Conservation (phyloP, 2,113 vertebrate species). For the Erythrocebus patas region DNA sequence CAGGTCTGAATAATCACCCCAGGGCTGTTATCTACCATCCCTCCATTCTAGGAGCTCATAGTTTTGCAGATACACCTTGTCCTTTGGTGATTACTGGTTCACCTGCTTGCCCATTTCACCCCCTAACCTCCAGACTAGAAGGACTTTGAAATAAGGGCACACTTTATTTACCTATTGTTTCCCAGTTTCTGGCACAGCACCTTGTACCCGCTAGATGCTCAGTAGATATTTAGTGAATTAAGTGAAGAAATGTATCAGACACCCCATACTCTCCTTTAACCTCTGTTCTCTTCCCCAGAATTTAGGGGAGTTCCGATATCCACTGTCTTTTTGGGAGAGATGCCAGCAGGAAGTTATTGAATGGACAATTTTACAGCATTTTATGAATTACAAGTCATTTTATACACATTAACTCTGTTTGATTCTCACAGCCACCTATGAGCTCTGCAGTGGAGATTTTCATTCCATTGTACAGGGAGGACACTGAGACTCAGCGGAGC, state of each 20-base stretch:
- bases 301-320: neutral
- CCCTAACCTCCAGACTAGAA: neutral
- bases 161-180: neutral
- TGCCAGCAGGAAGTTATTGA: slow-evolving; percentile 11
- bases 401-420: neutral
- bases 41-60: neutral
- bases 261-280: neutral
- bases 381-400: slow-evolving; percentile 22
- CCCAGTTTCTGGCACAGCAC: neutral
- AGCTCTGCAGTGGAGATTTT: neutral
- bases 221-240: neutral
- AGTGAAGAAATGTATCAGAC: neutral
- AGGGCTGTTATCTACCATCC: accelerated
- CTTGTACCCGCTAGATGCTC: neutral
- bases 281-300: neutral
- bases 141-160: neutral
- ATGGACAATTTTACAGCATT: neutral
- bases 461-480: neutral
- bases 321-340: neutral
- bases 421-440: neutral
- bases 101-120: accelerated
- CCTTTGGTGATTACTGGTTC: accelerated
- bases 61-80: accelerated
- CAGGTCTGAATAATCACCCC: too few relatives aligned
- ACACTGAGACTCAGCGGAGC: accelerated